These are phyloP conservation scores for Papilio gigon DNA, from an alignment of 2,888 invertebrate species.

Conservation along the genomic window DNA sequence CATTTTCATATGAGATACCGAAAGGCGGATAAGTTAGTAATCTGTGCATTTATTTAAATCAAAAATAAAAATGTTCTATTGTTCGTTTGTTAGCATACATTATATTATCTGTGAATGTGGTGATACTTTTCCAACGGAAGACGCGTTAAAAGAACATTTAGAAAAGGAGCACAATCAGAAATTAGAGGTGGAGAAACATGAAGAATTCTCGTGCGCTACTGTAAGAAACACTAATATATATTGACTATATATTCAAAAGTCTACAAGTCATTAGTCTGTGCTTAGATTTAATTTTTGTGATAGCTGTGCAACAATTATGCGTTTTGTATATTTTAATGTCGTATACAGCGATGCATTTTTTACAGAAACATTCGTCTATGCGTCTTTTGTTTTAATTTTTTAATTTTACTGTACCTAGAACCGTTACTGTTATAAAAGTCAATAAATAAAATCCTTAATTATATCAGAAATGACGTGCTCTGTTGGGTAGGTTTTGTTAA, in stretches of 20 bases:
- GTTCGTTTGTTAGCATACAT: slow-evolving; percentile 68
- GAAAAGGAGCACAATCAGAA: slow-evolving; percentile 60
- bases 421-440: no score
- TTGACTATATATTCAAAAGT: background rate
- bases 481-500: no score
- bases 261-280: slow-evolving; percentile 30
- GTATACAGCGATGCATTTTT: background rate
- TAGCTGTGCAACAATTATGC: background rate
- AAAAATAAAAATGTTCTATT: slow-evolving; percentile 62
- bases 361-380: background rate
- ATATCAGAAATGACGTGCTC: no score
- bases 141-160: slow-evolving; percentile 59
- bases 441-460: no score
- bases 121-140: slow-evolving; percentile 65
- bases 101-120: slow-evolving; percentile 75
- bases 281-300: slow-evolving; percentile 14
- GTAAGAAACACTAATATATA: slow-evolving; percentile 42
- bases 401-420: no score
- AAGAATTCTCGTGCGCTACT: slow-evolving; percentile 50
- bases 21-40: slow-evolving; percentile 52
- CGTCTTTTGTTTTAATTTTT: background rate
- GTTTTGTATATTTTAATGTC: background rate
- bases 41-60: slow-evolving; percentile 59
- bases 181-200: slow-evolving; percentile 56
- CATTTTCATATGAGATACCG: slow-evolving; percentile 45